Evolutionary conservation across 1,140 invertebrate genomes (phyloP).

Genomic region (Scaptomyza montana): DNA sequence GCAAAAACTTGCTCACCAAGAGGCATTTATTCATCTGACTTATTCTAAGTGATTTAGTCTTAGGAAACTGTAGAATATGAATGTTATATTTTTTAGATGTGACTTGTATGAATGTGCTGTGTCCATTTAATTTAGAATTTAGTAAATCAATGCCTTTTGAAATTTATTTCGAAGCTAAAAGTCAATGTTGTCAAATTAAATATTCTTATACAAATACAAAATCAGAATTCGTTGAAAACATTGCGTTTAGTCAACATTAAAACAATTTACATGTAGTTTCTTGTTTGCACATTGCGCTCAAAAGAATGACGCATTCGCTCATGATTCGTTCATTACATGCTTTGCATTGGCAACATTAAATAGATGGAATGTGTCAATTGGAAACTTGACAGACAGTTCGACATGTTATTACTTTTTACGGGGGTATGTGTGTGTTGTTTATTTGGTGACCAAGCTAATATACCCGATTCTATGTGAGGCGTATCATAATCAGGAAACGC

Average conservation of each 20-base stretch:
- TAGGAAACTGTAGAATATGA: not conserved
- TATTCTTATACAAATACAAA: too few species aligned
- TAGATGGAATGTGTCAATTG: slow-evolving; percentile 15
- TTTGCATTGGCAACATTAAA: slow-evolving; percentile 2
- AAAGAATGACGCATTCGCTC: not conserved
- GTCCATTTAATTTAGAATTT: too few species aligned
- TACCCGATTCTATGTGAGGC: slow-evolving; percentile 8
- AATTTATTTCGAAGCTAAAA: not conserved
- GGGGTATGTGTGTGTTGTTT: slow-evolving; percentile 7
- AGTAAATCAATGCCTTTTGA: not conserved
- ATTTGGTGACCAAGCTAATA: slow-evolving; percentile 41
- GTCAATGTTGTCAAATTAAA: not conserved
- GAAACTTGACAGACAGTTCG: slow-evolving; percentile 20
- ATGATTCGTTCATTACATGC: not conserved
- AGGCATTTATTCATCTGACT: not conserved
- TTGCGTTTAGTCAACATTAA: too few species aligned
- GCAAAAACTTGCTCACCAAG: not conserved
- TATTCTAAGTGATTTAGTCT: not conserved
- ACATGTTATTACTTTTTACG: slow-evolving; percentile 2
- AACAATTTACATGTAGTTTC: too few species aligned
- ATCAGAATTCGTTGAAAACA: too few species aligned
- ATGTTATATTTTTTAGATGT: not conserved
- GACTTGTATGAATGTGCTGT: not conserved
- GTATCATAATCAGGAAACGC: slow-evolving; percentile 65
- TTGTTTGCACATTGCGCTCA: not conserved